Evolutionary conservation across 2,113 vertebrate genomes (phyloP).

Genomic region (Callipepla squamata): DNA sequence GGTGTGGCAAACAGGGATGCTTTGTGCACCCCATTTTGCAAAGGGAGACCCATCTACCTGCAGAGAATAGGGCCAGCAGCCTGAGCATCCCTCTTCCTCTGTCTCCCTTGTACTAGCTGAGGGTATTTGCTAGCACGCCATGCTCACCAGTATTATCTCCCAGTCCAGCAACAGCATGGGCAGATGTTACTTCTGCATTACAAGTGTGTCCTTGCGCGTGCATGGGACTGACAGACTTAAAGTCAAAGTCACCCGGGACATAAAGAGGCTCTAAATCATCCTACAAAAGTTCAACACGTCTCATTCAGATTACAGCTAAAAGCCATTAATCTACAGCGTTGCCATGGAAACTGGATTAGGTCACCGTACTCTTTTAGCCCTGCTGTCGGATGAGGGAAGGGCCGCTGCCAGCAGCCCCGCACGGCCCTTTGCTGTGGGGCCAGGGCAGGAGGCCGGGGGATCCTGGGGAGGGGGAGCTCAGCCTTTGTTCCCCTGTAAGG

Average conservation of each 20-base stretch:
- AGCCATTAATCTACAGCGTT: constrained; percentile 50
- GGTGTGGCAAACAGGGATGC: accelerated
- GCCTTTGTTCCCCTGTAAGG: neutral
- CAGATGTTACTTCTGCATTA: neutral
- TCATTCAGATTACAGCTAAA: constrained; percentile 57
- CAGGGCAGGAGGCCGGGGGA: neutral
- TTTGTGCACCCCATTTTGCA: neutral
- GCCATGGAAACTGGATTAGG: constrained; percentile 37
- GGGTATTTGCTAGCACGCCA: neutral
- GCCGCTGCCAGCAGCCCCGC: accelerated
- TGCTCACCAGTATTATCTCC: neutral
- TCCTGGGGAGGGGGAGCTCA: no score
- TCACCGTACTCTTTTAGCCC: constrained; percentile 27
- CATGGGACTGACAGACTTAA: constrained; percentile 15
- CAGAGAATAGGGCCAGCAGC: neutral
- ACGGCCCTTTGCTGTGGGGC: neutral
- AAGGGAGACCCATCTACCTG: neutral
- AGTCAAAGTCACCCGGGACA: constrained; percentile 17
- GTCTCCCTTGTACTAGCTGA: neutral
- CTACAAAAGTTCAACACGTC: neutral
- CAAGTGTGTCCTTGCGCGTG: neutral
- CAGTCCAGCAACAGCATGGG: neutral
- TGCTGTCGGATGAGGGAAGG: neutral
- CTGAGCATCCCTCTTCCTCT: neutral
- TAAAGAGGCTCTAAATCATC: constrained; percentile 29